A percentile compares a stretch with the other conserved stretches of the same genome.
Conservation (phyloP, 2,113 vertebrate species). For the Mola mola region DNA sequence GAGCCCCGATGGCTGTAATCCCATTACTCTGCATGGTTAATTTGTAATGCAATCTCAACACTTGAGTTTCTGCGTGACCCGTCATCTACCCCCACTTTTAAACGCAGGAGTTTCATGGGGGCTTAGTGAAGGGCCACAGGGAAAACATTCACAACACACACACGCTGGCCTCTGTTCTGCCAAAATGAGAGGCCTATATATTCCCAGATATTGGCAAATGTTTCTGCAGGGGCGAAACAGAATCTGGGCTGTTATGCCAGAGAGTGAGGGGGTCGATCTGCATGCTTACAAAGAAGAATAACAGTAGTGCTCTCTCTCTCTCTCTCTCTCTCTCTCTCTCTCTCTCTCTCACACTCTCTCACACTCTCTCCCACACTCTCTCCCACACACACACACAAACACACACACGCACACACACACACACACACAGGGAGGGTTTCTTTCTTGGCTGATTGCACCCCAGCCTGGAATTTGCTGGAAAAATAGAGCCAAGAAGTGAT, state of each 20-base stretch:
- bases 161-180: slow-evolving; percentile 28
- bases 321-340: no score
- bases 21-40: slow-evolving; percentile 71
- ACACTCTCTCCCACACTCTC: neutral
- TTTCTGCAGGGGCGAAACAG: slow-evolving; percentile 35
- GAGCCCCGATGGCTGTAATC: slow-evolving; percentile 76
- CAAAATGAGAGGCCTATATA: slow-evolving; percentile 31
- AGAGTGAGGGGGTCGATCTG: slow-evolving; percentile 20
- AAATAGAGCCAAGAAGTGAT: slow-evolving; percentile 93
- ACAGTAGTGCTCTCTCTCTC: slow-evolving; percentile 19
- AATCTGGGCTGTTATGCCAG: slow-evolving; percentile 42
- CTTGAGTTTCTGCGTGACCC: slow-evolving; percentile 79
- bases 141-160: slow-evolving; percentile 29
- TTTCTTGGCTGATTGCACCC: slow-evolving; percentile 91
- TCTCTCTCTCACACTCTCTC: slow-evolving; percentile 14
- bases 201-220: slow-evolving; percentile 49
- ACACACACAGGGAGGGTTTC: slow-evolving; percentile 56
- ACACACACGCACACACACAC: no score
- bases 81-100: slow-evolving; percentile 40
- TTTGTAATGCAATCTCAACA: slow-evolving; percentile 81
- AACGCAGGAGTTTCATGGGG: slow-evolving; percentile 51
- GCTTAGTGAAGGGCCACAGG: slow-evolving; percentile 42
- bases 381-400: no score
- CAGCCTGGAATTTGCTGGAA: slow-evolving; percentile 92
- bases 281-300: slow-evolving; percentile 51